Base-by-base conservation (phyloP, 2,888 invertebrate species). In the Xanthorhoe spadicearia region DNA sequence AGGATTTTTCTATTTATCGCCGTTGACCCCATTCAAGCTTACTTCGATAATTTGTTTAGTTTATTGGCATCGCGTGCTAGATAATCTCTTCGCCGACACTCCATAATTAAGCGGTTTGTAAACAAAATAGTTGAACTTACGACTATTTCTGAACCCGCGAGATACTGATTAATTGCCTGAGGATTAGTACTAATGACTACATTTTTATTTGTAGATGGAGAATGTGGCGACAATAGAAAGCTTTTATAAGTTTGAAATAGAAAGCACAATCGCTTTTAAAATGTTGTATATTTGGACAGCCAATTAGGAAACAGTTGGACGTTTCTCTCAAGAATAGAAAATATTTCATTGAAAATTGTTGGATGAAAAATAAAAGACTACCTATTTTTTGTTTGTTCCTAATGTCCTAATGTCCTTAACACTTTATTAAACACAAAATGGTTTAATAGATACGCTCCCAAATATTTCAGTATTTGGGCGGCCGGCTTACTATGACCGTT, bases 21-120 rank as follows among this genome's bases (percentile, higher is more conserved):
- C 38, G 2, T 43, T 43, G 38, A 43, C 38, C 38, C 10, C 48
- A 6, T 48, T 48, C 10, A n/a, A 43, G 43, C 43, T 6, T 15
- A 48, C 5, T 48, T 32, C 56, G 55, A 62, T 66, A 61, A 68
- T 51, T 58, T 52, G 48, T 57, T 57, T 48, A 62, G 51, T 71
- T 74, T 71, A 67, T 71, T 74, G 68, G 64, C 69, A 64, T 75
- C 64, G 60, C 73, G 68, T 76, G 78, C 74, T 65, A 65, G 71
- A 74, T 72, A 68, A 72, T 70, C 72, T 66, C 66, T 77, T 68
- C 66, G 70, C 72, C 74, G 75, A 74, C 78, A 75, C 75, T 77
- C 68, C 74, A 74, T 83, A 84, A 86, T 86, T 83, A 83, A 83
- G 81, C 74, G 81, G 80, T 85, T 85, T 83, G 84, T 83, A 83